Base-by-base conservation (phyloP, 2,113 vertebrate genomes). In the Catharus bicknelli region DNA sequence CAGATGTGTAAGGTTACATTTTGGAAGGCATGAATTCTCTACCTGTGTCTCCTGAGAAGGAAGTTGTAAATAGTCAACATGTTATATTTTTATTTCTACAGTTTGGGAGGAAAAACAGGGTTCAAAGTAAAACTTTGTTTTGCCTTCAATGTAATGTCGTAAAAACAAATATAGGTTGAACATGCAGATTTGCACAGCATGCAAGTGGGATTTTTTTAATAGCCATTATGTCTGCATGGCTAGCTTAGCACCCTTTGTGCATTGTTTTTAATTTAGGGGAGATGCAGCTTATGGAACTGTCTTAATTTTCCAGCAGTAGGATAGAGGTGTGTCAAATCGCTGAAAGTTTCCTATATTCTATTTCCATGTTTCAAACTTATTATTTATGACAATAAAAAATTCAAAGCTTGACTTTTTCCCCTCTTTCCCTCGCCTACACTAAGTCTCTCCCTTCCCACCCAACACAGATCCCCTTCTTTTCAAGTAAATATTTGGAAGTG, bases 1-100 rank as follows among this genome's bases (percentile, higher is more conserved):
- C 98, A 99, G 97, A 98, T 98, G 98, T 97, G 87, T 97, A 97
- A 96, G 94, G 89, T 97, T 97, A 95, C 92, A 84, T 95, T 97
- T 97, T 97, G 94, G 96, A 96, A 98, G 96, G 95, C 80, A 81
- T 78, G 82, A 95, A 82, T 95, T 93, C 83, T 96, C 86, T 96
- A 98, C 98, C 97, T 98, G 78, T 94, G 80, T 95, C 95, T 97
- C 96, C 91, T 94, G 85, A 97, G 94, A 96, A 86, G 93, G 96
- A 96, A 97, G 90, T 88, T 97, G 95, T 97, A 97, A 97, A 98
- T 93, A 98, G 95, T 97, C 97, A 97, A 97, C 58, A 90, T 50
- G 42, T 68, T 96, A 78, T 90, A 79, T 84, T 96, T 93, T 89
- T 85, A 72, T 96, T 94, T 96, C 50, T 83, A 12, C n/a, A 68